Percentiles rank a stretch among this genome's conserved stretches.
phyloP scores from a whole-genome alignment of 2,797 vertebrate genomes.

The Pempheris klunzingeri region DNA sequence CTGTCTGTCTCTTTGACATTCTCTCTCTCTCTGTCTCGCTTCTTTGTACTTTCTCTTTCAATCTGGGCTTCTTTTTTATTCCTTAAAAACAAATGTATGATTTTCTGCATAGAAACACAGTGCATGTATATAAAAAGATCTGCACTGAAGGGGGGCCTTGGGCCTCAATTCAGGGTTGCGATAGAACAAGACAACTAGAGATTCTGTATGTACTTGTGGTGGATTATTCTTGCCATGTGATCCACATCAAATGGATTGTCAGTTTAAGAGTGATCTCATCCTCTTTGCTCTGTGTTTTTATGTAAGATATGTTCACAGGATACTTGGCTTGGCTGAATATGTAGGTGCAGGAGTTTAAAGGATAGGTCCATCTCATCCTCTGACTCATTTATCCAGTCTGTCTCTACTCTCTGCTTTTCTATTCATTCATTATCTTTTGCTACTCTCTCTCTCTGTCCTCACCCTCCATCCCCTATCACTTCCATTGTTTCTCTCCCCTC shows the following conservation, averaged over 20 bases:
- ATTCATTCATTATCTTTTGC: constrained; percentile 9
- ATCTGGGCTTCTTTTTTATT: background rate
- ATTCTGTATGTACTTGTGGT: background rate
- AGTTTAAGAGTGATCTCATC: background rate
- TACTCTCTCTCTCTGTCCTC: background rate
- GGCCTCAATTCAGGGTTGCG: background rate
- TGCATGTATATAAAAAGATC: background rate
- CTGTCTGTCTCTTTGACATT: constrained; percentile 42
- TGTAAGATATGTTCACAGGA: constrained; percentile 1
- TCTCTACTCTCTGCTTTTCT: background rate
- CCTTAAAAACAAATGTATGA: background rate
- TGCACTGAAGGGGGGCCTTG: background rate
- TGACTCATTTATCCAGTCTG: constrained; percentile 3
- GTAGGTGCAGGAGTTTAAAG: constrained; percentile 1
- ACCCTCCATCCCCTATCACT: background rate
- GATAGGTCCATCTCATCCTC: constrained; percentile 1
- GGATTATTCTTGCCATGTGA: background rate
- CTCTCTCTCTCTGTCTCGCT: constrained; percentile 6
- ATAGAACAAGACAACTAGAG: background rate
- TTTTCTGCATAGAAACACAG: background rate
- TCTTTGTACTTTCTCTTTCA: constrained; percentile 5
- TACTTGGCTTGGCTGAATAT: background rate
- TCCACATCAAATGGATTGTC: constrained; percentile 10
- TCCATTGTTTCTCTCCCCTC: constrained; percentile 1
- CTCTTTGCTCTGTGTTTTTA: constrained; percentile 8